A percentile compares a stretch with the other conserved stretches of the same genome.
Conservation (phyloP, 2,797 vertebrate genomes). For the Phrynocephalus vlangalii region DNA sequence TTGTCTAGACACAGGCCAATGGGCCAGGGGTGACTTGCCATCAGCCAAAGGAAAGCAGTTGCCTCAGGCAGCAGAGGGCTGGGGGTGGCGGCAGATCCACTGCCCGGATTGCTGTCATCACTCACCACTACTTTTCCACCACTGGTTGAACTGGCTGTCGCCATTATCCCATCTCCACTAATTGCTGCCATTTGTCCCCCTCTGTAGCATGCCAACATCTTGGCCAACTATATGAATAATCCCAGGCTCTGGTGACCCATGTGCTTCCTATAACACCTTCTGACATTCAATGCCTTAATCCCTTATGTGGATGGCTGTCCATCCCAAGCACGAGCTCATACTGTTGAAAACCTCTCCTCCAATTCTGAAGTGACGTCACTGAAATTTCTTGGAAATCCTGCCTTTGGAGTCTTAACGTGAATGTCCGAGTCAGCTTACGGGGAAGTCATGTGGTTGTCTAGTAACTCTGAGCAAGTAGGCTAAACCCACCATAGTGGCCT, state of each 20-base stretch:
- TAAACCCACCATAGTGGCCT: constrained; percentile 22
- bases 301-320: neutral
- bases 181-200: too few relatives aligned
- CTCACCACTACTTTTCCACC: too few relatives aligned
- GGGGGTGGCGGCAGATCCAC: too few relatives aligned
- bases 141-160: too few relatives aligned
- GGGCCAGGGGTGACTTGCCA: constrained; percentile 36
- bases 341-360: constrained; percentile 50
- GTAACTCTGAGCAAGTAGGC: constrained; percentile 29
- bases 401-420: neutral
- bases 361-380: constrained; percentile 2
- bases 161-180: too few relatives aligned
- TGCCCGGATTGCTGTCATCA: too few relatives aligned
- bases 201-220: too few relatives aligned
- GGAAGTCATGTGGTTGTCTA: neutral
- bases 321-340: constrained; percentile 29
- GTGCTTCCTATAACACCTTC: neutral
- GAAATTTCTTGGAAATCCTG: constrained; percentile 29
- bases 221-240: too few relatives aligned
- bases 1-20: neutral
- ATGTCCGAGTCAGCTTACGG: neutral
- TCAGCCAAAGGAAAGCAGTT: neutral
- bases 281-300: neutral
- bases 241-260: too few relatives aligned
- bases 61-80: too few relatives aligned